phyloP scores from a whole-genome alignment of 2,888 invertebrate genomes.

The Heterodera filipjevi region DNA sequence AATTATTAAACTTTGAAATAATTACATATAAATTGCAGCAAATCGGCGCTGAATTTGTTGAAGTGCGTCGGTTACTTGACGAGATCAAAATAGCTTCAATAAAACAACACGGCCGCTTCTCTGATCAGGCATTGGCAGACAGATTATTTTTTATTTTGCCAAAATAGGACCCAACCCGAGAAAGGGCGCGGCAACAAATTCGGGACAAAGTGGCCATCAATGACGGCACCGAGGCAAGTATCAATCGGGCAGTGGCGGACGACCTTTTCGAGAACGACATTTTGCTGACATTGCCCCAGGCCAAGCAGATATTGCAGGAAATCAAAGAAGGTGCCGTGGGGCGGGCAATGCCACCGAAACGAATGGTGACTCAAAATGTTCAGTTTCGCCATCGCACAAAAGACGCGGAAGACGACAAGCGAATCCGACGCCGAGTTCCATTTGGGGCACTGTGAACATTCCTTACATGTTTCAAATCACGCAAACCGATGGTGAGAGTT shows the following conservation, averaged over 20 bases:
- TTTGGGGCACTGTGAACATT: conserved; percentile 27
- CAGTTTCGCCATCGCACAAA: conserved; percentile 18
- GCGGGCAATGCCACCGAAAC: conserved; percentile 8
- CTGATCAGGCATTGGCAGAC: conserved; percentile 31
- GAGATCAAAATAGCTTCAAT: conserved; percentile 48
- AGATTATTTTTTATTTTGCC: background rate
- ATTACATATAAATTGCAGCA: no score
- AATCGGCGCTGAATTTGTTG: conserved; percentile 34
- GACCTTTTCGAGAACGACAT: conserved; percentile 36
- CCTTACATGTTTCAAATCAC: conserved; percentile 30
- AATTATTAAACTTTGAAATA: no score
- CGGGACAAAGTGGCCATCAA: conserved; percentile 40
- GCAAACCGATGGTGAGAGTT: conserved; percentile 19
- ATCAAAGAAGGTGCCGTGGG: background rate
- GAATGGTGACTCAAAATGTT: background rate
- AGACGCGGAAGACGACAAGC: conserved; percentile 24
- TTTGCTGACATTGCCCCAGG: conserved; percentile 36
- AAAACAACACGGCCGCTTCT: conserved; percentile 47
- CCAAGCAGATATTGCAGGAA: conserved; percentile 20
- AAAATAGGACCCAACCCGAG: conserved; percentile 38
- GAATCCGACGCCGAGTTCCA: conserved; percentile 27
- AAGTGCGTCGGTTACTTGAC: conserved; percentile 41
- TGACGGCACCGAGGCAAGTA: conserved; percentile 59
- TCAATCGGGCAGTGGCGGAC: conserved; percentile 44
- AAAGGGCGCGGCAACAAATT: conserved; percentile 29